Evolutionary conservation across 2,888 invertebrate genomes (phyloP).

Genomic region (Nomada flava): DNA sequence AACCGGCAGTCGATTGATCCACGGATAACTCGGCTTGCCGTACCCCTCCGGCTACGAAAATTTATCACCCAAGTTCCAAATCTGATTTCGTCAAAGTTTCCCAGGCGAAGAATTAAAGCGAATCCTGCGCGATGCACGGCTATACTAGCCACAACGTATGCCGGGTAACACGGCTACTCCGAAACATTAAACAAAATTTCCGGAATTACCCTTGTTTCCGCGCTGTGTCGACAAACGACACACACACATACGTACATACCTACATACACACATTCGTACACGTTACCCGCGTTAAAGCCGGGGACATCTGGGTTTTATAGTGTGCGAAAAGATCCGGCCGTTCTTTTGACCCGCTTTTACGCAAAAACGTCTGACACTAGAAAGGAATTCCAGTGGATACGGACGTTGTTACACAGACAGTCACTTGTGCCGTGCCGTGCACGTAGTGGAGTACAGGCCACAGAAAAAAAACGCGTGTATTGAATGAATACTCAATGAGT

Average conservation of each 20-base stretch:
- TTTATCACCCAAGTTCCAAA: slow-evolving; percentile 51
- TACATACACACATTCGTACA: neutral
- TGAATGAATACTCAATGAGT: slow-evolving; percentile 52
- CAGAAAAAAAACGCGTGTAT: slow-evolving; percentile 36
- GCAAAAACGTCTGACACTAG: slow-evolving; percentile 49
- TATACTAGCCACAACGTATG: neutral
- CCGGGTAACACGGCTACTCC: neutral
- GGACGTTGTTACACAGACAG: slow-evolving; percentile 51
- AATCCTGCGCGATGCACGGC: neutral
- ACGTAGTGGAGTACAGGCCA: slow-evolving; percentile 3
- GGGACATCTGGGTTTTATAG: slow-evolving; percentile 1
- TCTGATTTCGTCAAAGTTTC: slow-evolving; percentile 37
- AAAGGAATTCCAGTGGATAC: slow-evolving; percentile 55
- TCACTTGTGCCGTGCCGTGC: slow-evolving; percentile 3
- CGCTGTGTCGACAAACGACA: neutral
- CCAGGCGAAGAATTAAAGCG: slow-evolving; percentile 11
- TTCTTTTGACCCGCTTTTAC: slow-evolving; percentile 40
- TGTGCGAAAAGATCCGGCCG: slow-evolving; percentile 32
- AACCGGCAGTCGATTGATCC: slow-evolving; percentile 53
- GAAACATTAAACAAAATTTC: slow-evolving; percentile 24
- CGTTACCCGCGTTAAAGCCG: neutral
- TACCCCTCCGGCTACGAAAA: slow-evolving; percentile 31
- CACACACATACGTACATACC: neutral
- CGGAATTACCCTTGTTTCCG: slow-evolving; percentile 19
- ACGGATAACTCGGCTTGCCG: slow-evolving; percentile 49